Base-by-base conservation (phyloP, 2,113 vertebrate species). In the Smithornis capensis region DNA sequence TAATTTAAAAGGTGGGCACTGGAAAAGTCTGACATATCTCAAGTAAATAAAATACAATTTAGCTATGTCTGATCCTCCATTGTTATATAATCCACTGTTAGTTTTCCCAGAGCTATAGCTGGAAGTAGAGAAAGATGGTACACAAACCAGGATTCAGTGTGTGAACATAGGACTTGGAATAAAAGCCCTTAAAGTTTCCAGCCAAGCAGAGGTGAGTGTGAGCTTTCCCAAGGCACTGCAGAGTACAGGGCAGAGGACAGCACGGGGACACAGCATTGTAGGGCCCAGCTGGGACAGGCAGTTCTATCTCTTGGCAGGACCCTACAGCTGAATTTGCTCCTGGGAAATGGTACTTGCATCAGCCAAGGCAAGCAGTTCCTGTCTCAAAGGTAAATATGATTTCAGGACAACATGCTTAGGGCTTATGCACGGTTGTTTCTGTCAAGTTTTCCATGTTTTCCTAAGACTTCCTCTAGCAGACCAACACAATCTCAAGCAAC, bases 301-400 rank as follows among this genome's bases (percentile, higher is more conserved):
- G 29, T 17, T 73, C 14, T n/a, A 57, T 9, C 7, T 68, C 53
- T 68, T 23, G 7, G 19, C 14, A 56, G 6, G 3, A 0, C 16
- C 16, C 33, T 24, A 5, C 19, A 38, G 40, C 25, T 3, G 2
- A 74, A 68, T 11, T 40, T 4, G 0, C 53, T 56, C 71, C 35
- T 27, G 6, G 45, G 11, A 14, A 53, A 38, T 4, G 4, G 60
- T 33, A n/a, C 4, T 6, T 11, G 7, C 1, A 0, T 40, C 35
- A 67, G 23, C 12, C 29, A 47, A 79, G n/a, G 16, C n/a, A 69
- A 49, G 18, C 16, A 76, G 21, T 44, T 81, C 19, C 59, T 63
- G 6, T 15, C 27, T n/a, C 6, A 21, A 33, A 57, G 13, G 29
- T 62, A 73, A 38, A 52, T 18, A 12, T 35, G 2, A 6, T 53